Base-by-base conservation (phyloP, 1,140 invertebrate genomes). In the Achatina immaculata region DNA sequence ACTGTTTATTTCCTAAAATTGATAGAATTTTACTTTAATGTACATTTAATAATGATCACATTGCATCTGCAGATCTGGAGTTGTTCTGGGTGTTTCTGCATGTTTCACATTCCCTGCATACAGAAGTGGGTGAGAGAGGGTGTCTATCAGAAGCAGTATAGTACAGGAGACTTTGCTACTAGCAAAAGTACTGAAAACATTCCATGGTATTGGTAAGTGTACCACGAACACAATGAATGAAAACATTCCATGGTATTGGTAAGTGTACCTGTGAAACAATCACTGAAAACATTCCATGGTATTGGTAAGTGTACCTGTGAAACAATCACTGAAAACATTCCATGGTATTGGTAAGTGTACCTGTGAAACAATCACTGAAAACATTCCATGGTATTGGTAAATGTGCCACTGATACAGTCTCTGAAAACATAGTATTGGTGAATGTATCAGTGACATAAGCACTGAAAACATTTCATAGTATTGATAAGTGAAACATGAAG, bases 61-160 rank as follows among this genome's bases (percentile, higher is more conserved):
- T 11, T 31, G 11, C 34, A 11, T 66, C n/a, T 36, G 11, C 71
- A 95, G 95, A 95, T 97, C 74, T 98, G 96, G 96, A 96, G 93
- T 76, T 98, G 96, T 90, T 88, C 88, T 0, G 93, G 93, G 58
- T 98, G 96, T 88, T 96, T 92, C 88, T 94, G 94, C 36, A 95
- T 95, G 89, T 95, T 98, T 86, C 97, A 99, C 92, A 91, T 99
- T 14, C 93, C 93, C 38, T 99, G 97, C 87, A 96, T 98, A 81
- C 95, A 97, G 90, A 95, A 96, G 86, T 99, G 97, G 97, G 95
- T 96, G 0, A 95, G 95, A 84, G 97, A 98, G 88, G 96, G 95
- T 83, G 94, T 96, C 88, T 94, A 94, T 86, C 93, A 95, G 42
- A 90, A 93, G 83, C 89, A 90, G 83, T 87, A 86, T 71, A 84